Base-by-base conservation (phyloP, 2,113 vertebrate genomes). In the Manacus vitellinus region DNA sequence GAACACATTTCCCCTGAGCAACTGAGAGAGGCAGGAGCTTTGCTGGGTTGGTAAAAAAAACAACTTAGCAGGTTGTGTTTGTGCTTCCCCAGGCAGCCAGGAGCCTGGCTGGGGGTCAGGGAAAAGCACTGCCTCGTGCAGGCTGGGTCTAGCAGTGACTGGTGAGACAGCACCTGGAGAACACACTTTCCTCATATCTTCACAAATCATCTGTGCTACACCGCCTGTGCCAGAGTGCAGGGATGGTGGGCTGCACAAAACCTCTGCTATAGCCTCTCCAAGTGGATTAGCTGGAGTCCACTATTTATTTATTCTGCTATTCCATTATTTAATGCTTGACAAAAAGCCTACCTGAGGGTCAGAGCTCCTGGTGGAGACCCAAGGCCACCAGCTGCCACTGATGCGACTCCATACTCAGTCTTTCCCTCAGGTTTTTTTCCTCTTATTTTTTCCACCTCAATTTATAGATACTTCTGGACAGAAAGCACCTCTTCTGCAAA, bases 81-180 rank as follows among this genome's bases (percentile, higher is more conserved):
- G 9, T 22, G 23, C 23, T 79, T 63, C 67, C 44, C 33, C 18
- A 41, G n/a, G 35, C 10, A 68, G 47, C 28, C 14, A 3, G 58
- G 44, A 68, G 47, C 31, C 37, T 5, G 7, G 39, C 28, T 37
- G 37, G 33, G 43, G 47, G 18, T 7, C 21, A 3, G 28, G 27
- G 43, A 2, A 2, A 68, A 77, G 33, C 0, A 0, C 25, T 77
- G 65, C 30, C 61, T 49, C 7, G 3, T 46, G 49, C 43, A 52
- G 44, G 33, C 65, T 78, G 51, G 27, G 27, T 54, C 66, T 21
- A 30, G 61, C 49, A 72, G 43, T 1, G 1, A 20, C 33, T 52
- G 43, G 49, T 3, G 14, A 73, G 22, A 47, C 47, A 8, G 20
- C 1, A 2, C 55, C 51, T 43, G 8, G 20, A 15, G 51, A 21